Conservation (phyloP, 2,888 invertebrate species). For the Cheilosia grossa region DNA sequence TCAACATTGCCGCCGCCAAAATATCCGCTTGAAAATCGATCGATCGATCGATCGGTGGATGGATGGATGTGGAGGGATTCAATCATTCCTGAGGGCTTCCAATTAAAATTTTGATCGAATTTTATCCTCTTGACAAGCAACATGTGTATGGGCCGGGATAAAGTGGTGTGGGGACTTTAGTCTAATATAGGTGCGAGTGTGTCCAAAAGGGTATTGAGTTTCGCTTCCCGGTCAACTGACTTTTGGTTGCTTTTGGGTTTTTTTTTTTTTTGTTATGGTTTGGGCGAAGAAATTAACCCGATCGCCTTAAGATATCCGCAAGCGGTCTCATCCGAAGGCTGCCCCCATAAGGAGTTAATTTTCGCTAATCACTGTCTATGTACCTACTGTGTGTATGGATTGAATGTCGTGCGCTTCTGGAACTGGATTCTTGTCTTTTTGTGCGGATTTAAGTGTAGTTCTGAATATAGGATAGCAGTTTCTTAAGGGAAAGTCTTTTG, state of each 20-base stretch:
- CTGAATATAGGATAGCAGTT: no score
- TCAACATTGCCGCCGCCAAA: constrained; percentile 72
- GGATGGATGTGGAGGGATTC: constrained; percentile 78
- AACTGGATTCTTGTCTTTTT: constrained; percentile 38
- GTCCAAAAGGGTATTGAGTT: constrained; percentile 65
- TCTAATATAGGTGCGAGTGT: constrained; percentile 42
- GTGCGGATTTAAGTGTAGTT: no score
- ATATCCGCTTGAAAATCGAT: constrained; percentile 53
- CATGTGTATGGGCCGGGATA: constrained; percentile 56
- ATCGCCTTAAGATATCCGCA: constrained; percentile 73
- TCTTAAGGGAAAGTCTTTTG: no score
- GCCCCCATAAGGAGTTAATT: constrained; percentile 69
- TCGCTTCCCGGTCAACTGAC: constrained; percentile 68
- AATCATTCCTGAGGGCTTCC: constrained; percentile 83
- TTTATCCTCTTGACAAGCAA: constrained; percentile 78
- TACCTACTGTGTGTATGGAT: constrained; percentile 25
- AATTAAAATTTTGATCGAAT: constrained; percentile 84
- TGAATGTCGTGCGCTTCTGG: constrained; percentile 73
- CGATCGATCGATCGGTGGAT: constrained; percentile 52
- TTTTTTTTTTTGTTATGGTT: constrained; percentile 29
- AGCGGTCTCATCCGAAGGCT: constrained; percentile 59
- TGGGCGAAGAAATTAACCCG: constrained; percentile 67
- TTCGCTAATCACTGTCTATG: constrained; percentile 74
- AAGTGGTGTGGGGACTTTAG: constrained; percentile 18
- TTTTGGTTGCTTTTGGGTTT: constrained; percentile 34